A percentile compares a stretch with the other conserved stretches of the same genome.
Evolutionary conservation across 64 coral and sea anemone genomes (phyloP).

Genomic region (Montipora cactus): DNA sequence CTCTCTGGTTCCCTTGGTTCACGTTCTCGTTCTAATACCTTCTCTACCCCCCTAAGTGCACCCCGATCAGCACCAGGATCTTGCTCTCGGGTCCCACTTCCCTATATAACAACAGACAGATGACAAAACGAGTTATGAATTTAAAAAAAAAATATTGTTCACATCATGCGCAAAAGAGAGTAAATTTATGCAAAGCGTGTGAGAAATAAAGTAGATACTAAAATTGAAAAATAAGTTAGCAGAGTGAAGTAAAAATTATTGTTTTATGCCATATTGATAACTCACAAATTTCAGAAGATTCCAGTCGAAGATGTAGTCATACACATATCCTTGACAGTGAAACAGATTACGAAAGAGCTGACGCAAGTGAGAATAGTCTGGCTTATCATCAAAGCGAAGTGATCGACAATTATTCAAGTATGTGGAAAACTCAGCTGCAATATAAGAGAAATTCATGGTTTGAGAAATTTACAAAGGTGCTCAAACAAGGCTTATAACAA

Average conservation of each 20-base stretch:
- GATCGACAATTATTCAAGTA: slow-evolving; percentile 99
- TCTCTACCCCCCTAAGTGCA: slow-evolving; percentile 51
- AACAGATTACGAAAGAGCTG: slow-evolving; percentile 97
- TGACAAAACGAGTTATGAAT: not conserved
- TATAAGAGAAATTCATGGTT: not conserved
- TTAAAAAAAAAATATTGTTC: not conserved
- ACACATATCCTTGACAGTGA: slow-evolving; percentile 97
- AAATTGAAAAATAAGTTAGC: not conserved
- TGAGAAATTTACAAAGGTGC: not conserved
- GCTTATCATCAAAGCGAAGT: slow-evolving; percentile 98
- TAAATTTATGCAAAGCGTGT: not conserved
- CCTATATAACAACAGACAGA: slow-evolving; percentile 21
- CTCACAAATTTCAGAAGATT: slow-evolving; percentile 99
- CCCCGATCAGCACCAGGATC: slow-evolving; percentile 55
- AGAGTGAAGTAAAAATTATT: not conserved
- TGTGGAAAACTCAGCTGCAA: slow-evolving; percentile 97
- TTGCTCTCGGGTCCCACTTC: slow-evolving; percentile 28
- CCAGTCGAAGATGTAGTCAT: slow-evolving; percentile 99
- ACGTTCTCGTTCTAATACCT: slow-evolving; percentile 57
- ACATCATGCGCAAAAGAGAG: not conserved
- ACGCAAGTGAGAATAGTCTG: slow-evolving; percentile 96
- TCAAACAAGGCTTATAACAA: not conserved
- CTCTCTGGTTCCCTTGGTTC: slow-evolving; percentile 78
- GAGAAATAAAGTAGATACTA: not conserved
- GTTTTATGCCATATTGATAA: not conserved